Base-by-base conservation (phyloP, 2,113 vertebrate species). In the Apistogramma diplotaenia region DNA sequence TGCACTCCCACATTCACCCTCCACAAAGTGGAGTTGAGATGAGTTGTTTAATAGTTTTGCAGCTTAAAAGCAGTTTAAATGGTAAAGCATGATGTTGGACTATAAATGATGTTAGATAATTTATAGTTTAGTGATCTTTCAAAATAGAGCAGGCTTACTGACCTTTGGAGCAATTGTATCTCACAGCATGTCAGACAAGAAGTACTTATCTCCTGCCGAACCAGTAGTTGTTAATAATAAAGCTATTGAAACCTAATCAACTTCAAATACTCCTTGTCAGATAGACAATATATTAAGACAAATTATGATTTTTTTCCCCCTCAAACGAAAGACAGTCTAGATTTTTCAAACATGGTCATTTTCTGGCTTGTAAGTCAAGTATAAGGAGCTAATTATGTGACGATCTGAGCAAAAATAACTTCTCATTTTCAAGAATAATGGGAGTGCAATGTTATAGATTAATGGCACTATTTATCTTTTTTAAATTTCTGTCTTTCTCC, bases 401-500 rank as follows among this genome's bases (percentile, higher is more conserved):
- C 94, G 95, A 98, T 97, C 95, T 95, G 95, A 96, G 96, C 94
- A 97, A 98, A 95, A 96, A 94, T 97, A 97, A 98, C 97, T 97
- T 96, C 96, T 96, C 96, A 97, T 97, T 97, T 96, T 96, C 95
- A 96, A 96, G 97, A 97, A 99, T 97, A 98, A 99, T 97, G 96
- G 97, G 95, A 96, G 95, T 96, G 95, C 97, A 97, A 97, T 97
- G 96, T 97, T 97, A 96, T 96, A 96, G 96, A 98, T 98, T 98
- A 98, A 98, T 97, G 96, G 96, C 96, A 96, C 97, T 97, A 97
- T 99, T 98, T 98, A 97, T 98, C 97, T 97, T 96, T 97, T 94
- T 94, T 91, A 94, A 94, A 93, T 89, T 92, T 96, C 96, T 96
- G 96, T 97, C 97, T 98, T 96, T 97, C 96, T 97, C 96, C 54